Percentiles rank a stretch among this genome's conserved stretches.
These are phyloP conservation scores for Melanostoma scalare DNA, from an alignment of 2,888 invertebrate species.

Conservation along the genomic window DNA sequence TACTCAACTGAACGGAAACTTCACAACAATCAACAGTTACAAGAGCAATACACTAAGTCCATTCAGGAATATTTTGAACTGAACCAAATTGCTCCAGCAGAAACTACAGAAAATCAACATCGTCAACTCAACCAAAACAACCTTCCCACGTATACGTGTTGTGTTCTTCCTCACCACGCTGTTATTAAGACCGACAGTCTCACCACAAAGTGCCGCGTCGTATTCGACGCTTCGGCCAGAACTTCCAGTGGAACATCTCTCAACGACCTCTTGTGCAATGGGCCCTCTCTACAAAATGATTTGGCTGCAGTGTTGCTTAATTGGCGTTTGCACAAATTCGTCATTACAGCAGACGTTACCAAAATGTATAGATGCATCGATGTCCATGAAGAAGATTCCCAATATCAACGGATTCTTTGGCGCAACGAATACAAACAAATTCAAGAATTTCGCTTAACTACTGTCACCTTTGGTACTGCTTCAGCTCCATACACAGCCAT, in stretches of 20 bases:
- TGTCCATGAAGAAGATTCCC: conserved; percentile 35
- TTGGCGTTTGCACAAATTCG: conserved; percentile 40
- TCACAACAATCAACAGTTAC: background rate
- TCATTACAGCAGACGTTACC: conserved; percentile 38
- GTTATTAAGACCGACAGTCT: conserved; percentile 57
- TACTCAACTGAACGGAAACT: conserved; percentile 28
- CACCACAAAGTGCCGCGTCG: conserved; percentile 57
- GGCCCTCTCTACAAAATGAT: conserved; percentile 45
- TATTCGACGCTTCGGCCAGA: conserved; percentile 40
- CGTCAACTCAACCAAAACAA: conserved; percentile 3
- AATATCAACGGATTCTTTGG: conserved; percentile 43
- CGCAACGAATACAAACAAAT: conserved; percentile 19
- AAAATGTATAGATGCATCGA: conserved; percentile 48
- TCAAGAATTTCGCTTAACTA: conserved; percentile 30
- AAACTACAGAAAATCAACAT: conserved; percentile 52
- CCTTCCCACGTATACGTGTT: conserved; percentile 1
- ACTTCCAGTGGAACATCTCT: conserved; percentile 42
- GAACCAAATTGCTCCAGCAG: conserved; percentile 42
- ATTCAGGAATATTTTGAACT: conserved; percentile 44
- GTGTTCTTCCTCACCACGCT: conserved; percentile 61
- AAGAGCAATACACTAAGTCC: conserved; percentile 8
- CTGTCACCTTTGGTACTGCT: conserved; percentile 45
- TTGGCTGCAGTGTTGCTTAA: conserved; percentile 31
- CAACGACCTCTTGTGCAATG: conserved; percentile 32
- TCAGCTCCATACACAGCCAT: conserved; percentile 44